Evolutionary conservation across 2,113 vertebrate species (phyloP), one percentile per base, ranked within the genome.

Genomic region (Anthoscopus minutus): DNA sequence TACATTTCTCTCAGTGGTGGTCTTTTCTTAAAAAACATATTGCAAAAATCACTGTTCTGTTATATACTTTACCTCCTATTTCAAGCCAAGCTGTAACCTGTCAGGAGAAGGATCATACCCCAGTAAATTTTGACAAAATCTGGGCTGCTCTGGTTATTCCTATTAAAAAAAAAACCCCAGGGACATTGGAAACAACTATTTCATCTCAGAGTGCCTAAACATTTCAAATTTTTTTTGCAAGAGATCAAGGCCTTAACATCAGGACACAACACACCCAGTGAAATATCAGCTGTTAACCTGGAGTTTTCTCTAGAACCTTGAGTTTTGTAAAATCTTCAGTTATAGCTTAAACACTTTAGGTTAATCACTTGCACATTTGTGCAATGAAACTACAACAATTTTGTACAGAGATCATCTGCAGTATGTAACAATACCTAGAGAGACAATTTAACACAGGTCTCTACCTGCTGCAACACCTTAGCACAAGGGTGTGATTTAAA

Each of bases 401-500:
- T 95, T 60, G 60, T 57, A 42, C 62, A 70, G 57, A 78, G 87
- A 93, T 88, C 47, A 48, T 76, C 72, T 76, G 81, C 81, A 67
- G 48, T 38, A 83, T 44, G 57, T 81, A 77, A 79, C 27, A 24
- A 74, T 86, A 91, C 84, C 71, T 77, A 89, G 72, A 92, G 74
- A 96, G 83, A 81, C 74, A 70, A 44, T 87, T 94, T 91, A 88
- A 44, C 70, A 91, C 84, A 92, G 88, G 91, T 77, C 77, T 94
- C 65, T 91, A 66, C 86, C 96, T 93, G 85, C 88, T 73, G 50
- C 84, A 67, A 83, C 48, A 88, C 94, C 95, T 81, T 76, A 97
- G 86, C 86, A 93, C 88, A 91, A 81, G 62, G 79, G 91, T 96
- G 96, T 94, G 93, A 89, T 87, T 92, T 92, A 76, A 94, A 92